Evolutionary conservation across 2,888 invertebrate genomes (phyloP), one percentile per base, ranked within the genome.

Genomic region (Aquatica leii): DNA sequence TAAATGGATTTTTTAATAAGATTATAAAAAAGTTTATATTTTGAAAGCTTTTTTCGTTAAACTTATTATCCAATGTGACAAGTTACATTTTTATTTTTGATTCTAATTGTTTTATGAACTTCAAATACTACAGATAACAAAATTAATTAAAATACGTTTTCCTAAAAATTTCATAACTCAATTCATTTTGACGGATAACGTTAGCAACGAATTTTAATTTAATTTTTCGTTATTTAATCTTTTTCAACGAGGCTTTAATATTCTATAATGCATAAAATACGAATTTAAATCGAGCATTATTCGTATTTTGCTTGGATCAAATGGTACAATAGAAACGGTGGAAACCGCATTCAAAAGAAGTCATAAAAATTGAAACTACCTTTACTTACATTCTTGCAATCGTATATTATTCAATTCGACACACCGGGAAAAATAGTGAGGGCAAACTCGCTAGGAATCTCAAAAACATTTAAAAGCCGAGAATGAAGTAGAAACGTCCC

Each of bases 1-100:
- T 75, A 73, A 73, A 73, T 72, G 74, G 72, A 73, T 74, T 72
- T 66, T 62, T 67, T 74, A 76, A 75, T 73, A 64, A 72, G 75
- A 76, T 76, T 75, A 75, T 55, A 31, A 61, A 48, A 54, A 65
- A 71, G 71, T 67, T 69, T 55, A 70, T 72, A 71, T 74, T 73
- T 70, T 71, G 72, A 71, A 71, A 68, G 71, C 70, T 69, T 71
- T 72, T 71, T 71, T 68, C 67, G 43, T 59, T 58, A 72, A 72
- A 71, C 72, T 72, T 72, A 72, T 72, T 72, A 73, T 69, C 63
- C 67, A 67, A 69, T 68, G 70, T 72, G 72, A 73, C 72, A 71
- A 71, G 63, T 66, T 66, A 60, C 61, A 71, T 73, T 72, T 71
- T 68, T 71, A 68, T 70, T 58, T 48, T 59, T 55, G 55, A 58